Evolutionary conservation across 2,888 invertebrate species (phyloP), one percentile per base, ranked within the genome.

Genomic region (Gymnocheta viridis): DNA sequence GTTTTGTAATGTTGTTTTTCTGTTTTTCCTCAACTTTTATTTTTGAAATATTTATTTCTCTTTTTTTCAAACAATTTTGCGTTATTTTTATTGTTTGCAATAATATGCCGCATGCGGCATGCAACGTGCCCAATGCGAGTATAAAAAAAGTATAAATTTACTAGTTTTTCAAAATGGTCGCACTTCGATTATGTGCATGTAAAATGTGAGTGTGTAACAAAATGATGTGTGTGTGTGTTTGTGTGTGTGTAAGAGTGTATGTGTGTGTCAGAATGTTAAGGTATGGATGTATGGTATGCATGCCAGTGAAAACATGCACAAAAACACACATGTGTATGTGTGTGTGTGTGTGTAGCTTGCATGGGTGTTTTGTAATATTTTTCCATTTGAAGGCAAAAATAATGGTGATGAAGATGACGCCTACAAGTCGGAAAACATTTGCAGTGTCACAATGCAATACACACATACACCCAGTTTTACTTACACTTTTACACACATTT

Each of bases 31-130:
- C 29, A 44, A 49, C 27, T 38, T 49, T 32, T 49, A n/a, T n/a
- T n/a, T n/a, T n/a, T n/a, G n/a, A n/a, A n/a, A n/a, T n/a, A n/a
- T 41, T 12, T 27, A 35, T 58, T 27, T 58, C 38, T 44, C 32
- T 35, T 54, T 19, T 77, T 66, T 77, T 76, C 47, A 14, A 62
- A 73, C 54, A 81, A 66, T 78, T 81, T 84, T 84, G 84, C 81
- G 77, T 84, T 84, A 81, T 81, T 81, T 84, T 84, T 84, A 84
- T 84, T 84, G 73, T 84, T 84, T 78, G 84, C 81, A 84, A 84
- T 84, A 84, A 81, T 81, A 84, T 84, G 81, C 84, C 84, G 84
- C 84, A 84, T 84, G 84, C 78, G 84, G 84, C 84, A 84, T 84
- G 84, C 84, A 84, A 84, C 84, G 84, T 84, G 84, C 77, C 81